Conservation (phyloP, 2,113 vertebrate species). For the Microtus ochrogaster region DNA sequence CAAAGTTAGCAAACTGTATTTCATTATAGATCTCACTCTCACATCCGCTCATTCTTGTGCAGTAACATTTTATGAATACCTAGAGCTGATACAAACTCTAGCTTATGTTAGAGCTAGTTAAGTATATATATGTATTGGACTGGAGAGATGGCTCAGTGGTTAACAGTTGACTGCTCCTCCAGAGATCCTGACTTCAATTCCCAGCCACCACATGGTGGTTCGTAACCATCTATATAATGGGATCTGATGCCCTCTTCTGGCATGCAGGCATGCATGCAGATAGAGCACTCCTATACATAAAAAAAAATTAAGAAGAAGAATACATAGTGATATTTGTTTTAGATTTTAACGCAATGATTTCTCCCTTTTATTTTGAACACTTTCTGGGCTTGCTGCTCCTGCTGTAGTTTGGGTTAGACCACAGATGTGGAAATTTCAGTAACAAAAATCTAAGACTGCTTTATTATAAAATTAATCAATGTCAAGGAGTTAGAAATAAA, state of each 20-base stretch:
- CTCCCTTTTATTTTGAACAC: constrained; percentile 18
- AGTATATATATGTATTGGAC: neutral
- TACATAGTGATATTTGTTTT: neutral
- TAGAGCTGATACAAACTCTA: neutral
- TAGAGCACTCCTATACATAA: neutral
- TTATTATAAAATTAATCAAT: constrained; percentile 18
- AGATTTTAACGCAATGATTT: neutral
- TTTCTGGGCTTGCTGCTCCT: neutral
- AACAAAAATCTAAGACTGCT: neutral
- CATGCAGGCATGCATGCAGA: neutral
- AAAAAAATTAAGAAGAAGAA: too few species aligned
- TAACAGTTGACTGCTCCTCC: neutral
- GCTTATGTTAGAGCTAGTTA: neutral
- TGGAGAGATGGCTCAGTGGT: neutral
- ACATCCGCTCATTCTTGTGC: neutral
- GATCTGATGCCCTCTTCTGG: neutral
- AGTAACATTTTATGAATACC: neutral
- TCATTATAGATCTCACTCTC: neutral
- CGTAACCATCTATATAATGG: neutral
- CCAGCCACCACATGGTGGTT: neutral
- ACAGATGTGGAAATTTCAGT: neutral
- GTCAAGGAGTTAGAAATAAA: constrained; percentile 24
- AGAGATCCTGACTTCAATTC: neutral
- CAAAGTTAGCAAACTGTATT: neutral
- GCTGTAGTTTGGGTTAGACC: neutral